Base-by-base conservation (phyloP, 2,797 vertebrate species). In the Clarias pachynema region DNA sequence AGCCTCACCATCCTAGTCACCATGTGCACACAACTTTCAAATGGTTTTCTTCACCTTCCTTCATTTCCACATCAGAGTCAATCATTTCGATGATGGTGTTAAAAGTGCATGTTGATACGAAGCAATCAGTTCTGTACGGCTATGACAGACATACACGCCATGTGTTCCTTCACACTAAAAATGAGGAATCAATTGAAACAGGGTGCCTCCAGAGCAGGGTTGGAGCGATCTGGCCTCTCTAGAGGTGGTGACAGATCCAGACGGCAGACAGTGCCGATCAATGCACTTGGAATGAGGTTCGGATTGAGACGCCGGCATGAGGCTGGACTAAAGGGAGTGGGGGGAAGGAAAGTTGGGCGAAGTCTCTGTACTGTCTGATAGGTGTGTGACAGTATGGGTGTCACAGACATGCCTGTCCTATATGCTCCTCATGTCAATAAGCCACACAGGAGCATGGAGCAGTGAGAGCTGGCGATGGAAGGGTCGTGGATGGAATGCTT, bases 181-280 rank as follows among this genome's bases (percentile, higher is more conserved):
- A 85, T 87, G 65, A 57, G 66, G 84, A 90, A 91, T 94, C 91
- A 88, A 92, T 93, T 92, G 93, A 92, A 91, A 94, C 91, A 82
- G 26, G 89, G 90, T 84, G 91, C 83, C 72, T 84, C 53, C 31
- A 84, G 85, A 77, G 84, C 81, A 18, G 44, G 91, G 86, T 66
- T 82, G 83, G 79, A 59, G 80, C 49, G 44, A 72, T 65, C 79
- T 88, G 22, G 86, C 85, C 89, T 89, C 90, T 40, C 34, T 62
- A 84, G 86, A 90, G 90, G 80, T 84, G 84, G 81, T 79, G 88
- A 90, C 81, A 88, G 86, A 87, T 83, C 89, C 84, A 87, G 81
- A 65, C 26, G 4, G 72, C 88, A 80, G 90, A 91, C 88, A 82
- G 89, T 84, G 70, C 90, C 81, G 86, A 92, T 94, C 90, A 84